These are phyloP conservation scores for Orthosia incerta DNA, from an alignment of 2,888 invertebrate species.

Conservation along the genomic window DNA sequence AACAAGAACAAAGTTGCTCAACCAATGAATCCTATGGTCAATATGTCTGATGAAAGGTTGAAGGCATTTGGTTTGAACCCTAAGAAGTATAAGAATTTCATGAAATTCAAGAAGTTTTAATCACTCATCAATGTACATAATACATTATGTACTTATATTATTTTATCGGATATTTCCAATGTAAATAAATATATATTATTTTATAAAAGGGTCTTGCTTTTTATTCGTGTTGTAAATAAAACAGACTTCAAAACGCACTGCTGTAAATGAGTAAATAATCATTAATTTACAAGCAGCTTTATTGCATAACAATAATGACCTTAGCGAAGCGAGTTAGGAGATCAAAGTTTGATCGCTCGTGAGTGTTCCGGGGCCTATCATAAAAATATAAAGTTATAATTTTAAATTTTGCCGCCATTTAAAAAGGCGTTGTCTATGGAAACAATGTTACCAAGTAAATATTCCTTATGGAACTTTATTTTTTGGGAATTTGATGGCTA, in stretches of 20 bases:
- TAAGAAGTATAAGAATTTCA: conserved; percentile 95
- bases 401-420: neutral
- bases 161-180: conserved; percentile 20
- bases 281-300: too few species aligned
- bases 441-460: neutral
- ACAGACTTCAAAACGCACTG: too few species aligned
- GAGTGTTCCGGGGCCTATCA: too few species aligned
- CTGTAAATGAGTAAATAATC: too few species aligned
- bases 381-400: too few species aligned
- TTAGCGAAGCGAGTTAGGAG: too few species aligned
- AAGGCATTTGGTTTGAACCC: conserved; percentile 98
- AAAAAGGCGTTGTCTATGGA: neutral
- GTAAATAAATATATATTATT: conserved; percentile 58
- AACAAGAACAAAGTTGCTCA: conserved; percentile 69
- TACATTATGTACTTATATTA: conserved; percentile 23
- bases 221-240: conserved; percentile 1
- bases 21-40: conserved; percentile 79
- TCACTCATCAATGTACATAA: conserved; percentile 7
- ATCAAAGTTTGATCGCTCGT: too few species aligned
- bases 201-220: neutral
- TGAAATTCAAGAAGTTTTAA: conserved; percentile 92
- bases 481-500: too few species aligned
- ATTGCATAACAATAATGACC: too few species aligned
- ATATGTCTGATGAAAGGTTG: conserved; percentile 95
- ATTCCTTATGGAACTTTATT: too few species aligned